Evolutionary conservation across 2,797 vertebrate species (phyloP), one percentile per base, ranked within the genome.

Genomic region (Epinephelus malabaricus): DNA sequence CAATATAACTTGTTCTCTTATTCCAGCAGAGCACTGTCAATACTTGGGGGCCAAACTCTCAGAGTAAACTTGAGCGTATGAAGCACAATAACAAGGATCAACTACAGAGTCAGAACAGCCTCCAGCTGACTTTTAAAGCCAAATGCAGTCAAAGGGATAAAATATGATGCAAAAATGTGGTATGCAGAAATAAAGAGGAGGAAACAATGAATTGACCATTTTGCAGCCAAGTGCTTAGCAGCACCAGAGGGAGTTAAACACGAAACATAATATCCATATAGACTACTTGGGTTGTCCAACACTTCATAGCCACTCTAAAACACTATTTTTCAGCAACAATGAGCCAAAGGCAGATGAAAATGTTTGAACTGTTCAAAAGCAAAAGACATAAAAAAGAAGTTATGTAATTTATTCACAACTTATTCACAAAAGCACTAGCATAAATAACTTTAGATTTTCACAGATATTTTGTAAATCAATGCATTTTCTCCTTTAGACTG

Each of bases 131-230:
- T 60, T 78, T 63, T 46, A 58, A 85, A 79, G 58, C 51, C 40
- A 76, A 66, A 58, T 10, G 40, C 49, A 72, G 59, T 79, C 71
- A 83, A 78, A 65, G 50, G 58, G 79, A 76, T 80, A 19, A 79
- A 71, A 40, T 46, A 69, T 63, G 67, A 85, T 66, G 73, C 62
- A 78, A 81, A 76, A 74, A 62, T 55, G 19, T 65, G 19, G 47
- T 60, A 73, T 58, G 27, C 21, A 56, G 18, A 78, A 77, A 56
- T 51, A 69, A 81, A 84, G 72, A 67, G 49, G 13, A 76, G 55
- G 19, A 82, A 76, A 87, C 53, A 80, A 83, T 64, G 56, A 86
- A 70, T 5, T 72, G 68, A 66, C 56, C 69, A 63, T 73, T 86
- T 17, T 74, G 69, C 62, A 72, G 77, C 62, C 63, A 79, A 87